Conservation (phyloP, 2,888 invertebrate species). For the Nephrotoma flavescens region DNA sequence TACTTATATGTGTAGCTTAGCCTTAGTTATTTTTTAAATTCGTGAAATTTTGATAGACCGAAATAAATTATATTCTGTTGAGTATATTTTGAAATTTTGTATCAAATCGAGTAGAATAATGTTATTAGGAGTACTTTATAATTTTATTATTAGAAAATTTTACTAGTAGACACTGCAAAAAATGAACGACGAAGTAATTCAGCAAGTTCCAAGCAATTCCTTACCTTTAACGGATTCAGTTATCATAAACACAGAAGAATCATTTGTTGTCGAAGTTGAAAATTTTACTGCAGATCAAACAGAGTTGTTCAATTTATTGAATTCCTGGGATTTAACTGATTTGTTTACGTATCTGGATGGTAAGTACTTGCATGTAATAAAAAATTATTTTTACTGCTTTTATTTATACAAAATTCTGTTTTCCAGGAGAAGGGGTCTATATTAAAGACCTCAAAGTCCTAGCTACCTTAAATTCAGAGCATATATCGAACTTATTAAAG, state of each 20-base stretch:
- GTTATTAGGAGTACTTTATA: no score
- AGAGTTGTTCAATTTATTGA: not conserved
- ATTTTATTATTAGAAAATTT: no score
- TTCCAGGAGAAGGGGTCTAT: not conserved
- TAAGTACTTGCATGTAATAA: not conserved
- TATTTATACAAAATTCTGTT: not conserved
- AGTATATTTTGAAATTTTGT: no score
- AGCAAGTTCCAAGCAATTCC: not conserved
- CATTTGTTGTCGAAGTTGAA: not conserved
- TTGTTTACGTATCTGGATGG: not conserved
- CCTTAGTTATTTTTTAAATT: no score
- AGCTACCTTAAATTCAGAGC: not conserved
- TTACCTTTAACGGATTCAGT: not conserved
- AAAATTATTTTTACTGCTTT: not conserved
- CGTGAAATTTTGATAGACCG: no score
- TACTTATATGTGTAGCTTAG: not conserved
- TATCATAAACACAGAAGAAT: not conserved
- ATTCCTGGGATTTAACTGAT: not conserved
- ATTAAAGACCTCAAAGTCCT: not conserved
- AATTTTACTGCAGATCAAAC: not conserved
- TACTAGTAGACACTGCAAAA: not conserved
- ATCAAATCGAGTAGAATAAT: no score
- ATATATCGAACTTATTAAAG: not conserved
- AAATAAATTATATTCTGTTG: no score
- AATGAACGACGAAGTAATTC: not conserved